phyloP scores from a whole-genome alignment of 92 coral and sea anemone species.

The Zoanthus sansibaricus region DNA sequence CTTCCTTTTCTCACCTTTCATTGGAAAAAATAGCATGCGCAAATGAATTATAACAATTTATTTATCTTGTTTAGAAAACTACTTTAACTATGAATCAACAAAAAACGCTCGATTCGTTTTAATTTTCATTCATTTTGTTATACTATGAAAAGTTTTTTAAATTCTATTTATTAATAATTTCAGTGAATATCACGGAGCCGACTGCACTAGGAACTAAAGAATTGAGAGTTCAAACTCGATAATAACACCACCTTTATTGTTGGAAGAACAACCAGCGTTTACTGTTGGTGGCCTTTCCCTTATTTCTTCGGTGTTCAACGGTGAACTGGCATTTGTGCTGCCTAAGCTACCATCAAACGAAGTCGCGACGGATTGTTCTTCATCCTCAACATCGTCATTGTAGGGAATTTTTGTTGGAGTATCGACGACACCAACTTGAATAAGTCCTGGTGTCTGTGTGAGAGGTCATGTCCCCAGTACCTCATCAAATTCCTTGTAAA shows the following conservation, averaged over 20 bases:
- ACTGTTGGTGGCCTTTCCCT: slow-evolving; percentile 6
- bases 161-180: slow-evolving; percentile 2
- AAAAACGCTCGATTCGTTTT: slow-evolving; percentile 23
- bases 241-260: slow-evolving; percentile 19
- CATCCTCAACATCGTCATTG: slow-evolving; percentile 26
- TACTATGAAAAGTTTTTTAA: background rate
- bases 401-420: slow-evolving; percentile 15
- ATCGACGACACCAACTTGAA: too few species aligned
- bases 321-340: slow-evolving; percentile 18
- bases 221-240: background rate
- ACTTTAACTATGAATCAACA: background rate
- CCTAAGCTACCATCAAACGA: background rate
- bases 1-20: slow-evolving; percentile 29
- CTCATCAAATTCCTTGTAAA: too few species aligned
- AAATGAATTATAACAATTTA: slow-evolving; percentile 28
- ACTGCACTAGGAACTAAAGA: slow-evolving; percentile 22
- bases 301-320: slow-evolving; percentile 2
- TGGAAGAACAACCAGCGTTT: slow-evolving; percentile 23
- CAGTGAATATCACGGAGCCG: slow-evolving; percentile 17
- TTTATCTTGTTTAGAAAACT: slow-evolving; percentile 29
- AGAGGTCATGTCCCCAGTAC: too few species aligned
- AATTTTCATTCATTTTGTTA: slow-evolving; percentile 32
- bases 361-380: slow-evolving; percentile 7
- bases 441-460: too few species aligned
- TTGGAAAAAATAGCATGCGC: slow-evolving; percentile 17